Evolutionary conservation across 2,888 invertebrate species (phyloP), one percentile per base, ranked within the genome.

Genomic region (Adineta ricciae): DNA sequence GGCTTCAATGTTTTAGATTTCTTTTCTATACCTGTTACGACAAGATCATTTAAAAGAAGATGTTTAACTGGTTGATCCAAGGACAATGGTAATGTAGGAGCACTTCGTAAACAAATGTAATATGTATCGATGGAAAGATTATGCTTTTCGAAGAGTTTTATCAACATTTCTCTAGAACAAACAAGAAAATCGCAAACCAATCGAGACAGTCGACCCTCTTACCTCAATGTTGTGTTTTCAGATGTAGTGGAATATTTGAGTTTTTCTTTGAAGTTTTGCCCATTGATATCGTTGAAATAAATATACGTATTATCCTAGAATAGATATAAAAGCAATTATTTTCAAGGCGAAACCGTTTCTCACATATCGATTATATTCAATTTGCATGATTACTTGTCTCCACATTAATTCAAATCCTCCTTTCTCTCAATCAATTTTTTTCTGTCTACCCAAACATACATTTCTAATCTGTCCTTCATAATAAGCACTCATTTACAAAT

Each of bases 301-400:
- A 78, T 41, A n/a, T 78, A 78, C n/a, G 41, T 41, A 78, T 38
- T 41, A 78, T 78, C 78, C 78, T 78, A 78, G n/a, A n/a, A 41
- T 9, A 41, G 32, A 41, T 5, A 41, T 32, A 21, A 2, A 78
- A 1, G 24, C 64, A 64, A 64, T 64, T 64, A 64, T 64, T 32
- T 0, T 19, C 64, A 64, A 64, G 64, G 64, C 7, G 32, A 32
- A 32, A 32, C 4, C n/a, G 2, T 64, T 64, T 19, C 32, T 64
- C 32, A 32, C 64, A 64, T 64, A 32, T 64, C 32, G 64, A 16
- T 32, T 64, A 64, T 64, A 64, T 64, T 64, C 64, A 64, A 64
- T 64, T 64, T 32, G 32, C 64, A 64, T 64, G 27, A 32, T 32
- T 64, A 64, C 32, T 36, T 27, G 64, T 64, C 32, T 36, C 16